Conservation (phyloP, 2,888 invertebrate species). For the Ashinkailepas kermadecensis region DNA sequence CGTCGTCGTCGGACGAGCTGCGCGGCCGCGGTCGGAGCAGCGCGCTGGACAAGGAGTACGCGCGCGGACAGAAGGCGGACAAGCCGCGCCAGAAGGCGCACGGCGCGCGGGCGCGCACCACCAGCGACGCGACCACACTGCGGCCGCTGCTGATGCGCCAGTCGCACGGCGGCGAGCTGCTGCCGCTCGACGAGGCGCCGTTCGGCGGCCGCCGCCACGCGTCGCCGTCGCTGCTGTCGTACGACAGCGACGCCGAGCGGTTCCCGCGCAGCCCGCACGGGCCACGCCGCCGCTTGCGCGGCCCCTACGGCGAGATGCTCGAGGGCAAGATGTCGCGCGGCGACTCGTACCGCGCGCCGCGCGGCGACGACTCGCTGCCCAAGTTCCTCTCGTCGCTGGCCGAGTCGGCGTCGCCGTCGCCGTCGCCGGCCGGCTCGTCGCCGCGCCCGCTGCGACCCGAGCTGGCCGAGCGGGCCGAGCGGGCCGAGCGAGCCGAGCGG, state of each 20-base stretch:
- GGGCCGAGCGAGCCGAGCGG: no score
- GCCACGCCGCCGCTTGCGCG: conserved; percentile 13
- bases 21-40: not conserved
- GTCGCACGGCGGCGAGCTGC: not conserved
- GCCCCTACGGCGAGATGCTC: conserved; percentile 24
- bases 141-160: not conserved
- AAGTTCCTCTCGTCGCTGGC: not conserved
- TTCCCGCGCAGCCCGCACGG: conserved; percentile 10
- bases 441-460: not conserved
- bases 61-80: not conserved
- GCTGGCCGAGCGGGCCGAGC: not conserved
- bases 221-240: not conserved
- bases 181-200: not conserved
- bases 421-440: not conserved
- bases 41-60: not conserved
- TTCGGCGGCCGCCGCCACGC: not conserved
- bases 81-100: not conserved
- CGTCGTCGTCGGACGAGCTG: conserved; percentile 1
- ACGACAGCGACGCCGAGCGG: conserved; percentile 9
- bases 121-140: not conserved
- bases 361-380: not conserved
- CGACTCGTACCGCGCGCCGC: not conserved
- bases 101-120: not conserved
- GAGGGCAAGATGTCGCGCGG: conserved; percentile 24
- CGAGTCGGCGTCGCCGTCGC: conserved; percentile 8